Evolutionary conservation across 2,888 invertebrate species (phyloP), one percentile per base, ranked within the genome.

Genomic region (Metalampra italica): DNA sequence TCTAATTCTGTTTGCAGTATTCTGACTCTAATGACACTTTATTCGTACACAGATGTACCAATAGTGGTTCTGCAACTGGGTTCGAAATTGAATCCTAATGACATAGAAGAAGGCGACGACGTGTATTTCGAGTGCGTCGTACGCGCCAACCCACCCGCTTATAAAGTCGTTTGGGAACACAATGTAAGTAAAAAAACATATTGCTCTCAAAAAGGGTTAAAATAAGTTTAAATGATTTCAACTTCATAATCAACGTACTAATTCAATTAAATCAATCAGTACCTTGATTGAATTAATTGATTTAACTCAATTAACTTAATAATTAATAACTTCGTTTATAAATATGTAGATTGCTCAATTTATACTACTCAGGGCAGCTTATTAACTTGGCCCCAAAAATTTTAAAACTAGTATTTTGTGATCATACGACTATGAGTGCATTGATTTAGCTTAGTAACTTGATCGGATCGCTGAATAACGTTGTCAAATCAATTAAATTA

Each of bases 101-200:
- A 89, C 54, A 90, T 89, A 13, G 89, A 89, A 62, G 89, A 90
- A 65, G 88, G 87, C 0, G 89, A 89, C 50, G 89, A 90, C 54
- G 89, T 88, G 2, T 89, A 90, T 64, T 90, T 90, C 50, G 86
- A 86, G 55, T 90, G 90, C 60, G 72, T 75, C 43, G 89, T 90
- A 30, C 72, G 73, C 45, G 86, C 90, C 42, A 87, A 89, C 63
- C 90, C 90, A n/a, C 85, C 87, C n/a, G 87, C 88, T 55, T 90
- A 90, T 64, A 90, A 90, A 78, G 82, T 90, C 57, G 79, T 90
- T 37, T 90, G 90, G 90, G 89, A 89, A 58, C 90, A 90, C 65
- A 82, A 90, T 57, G 90, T 90, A 60, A 88, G 90, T 84, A 64
- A 51, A 22, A 3, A 22, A 11, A 11, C 3, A 11, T 34, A 34